Evolutionary conservation across 1,140 invertebrate species (phyloP).

Genomic region (Meloidogyne exigua): DNA sequence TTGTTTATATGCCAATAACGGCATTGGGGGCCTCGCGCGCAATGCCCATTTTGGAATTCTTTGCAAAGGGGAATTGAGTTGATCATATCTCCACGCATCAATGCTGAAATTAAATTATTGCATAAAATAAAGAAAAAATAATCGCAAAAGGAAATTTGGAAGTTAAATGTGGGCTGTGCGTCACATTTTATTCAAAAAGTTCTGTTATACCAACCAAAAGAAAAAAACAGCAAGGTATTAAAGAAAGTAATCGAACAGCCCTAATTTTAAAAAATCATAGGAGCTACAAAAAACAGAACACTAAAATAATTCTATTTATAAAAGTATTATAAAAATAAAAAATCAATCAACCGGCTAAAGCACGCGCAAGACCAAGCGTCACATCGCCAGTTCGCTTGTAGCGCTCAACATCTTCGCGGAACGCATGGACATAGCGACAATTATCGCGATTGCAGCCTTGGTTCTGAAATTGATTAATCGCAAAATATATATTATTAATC

Average conservation of each 20-base stretch:
- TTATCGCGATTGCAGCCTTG: slow-evolving; percentile 59
- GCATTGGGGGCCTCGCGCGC: slow-evolving; percentile 30
- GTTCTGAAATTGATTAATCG: slow-evolving; percentile 48
- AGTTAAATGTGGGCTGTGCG: not conserved
- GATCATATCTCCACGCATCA: slow-evolving; percentile 51
- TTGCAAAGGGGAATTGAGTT: slow-evolving; percentile 61
- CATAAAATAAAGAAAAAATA: not conserved
- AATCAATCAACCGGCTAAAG: slow-evolving; percentile 37
- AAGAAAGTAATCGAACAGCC: too few relatives aligned
- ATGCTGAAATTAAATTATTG: slow-evolving; percentile 30
- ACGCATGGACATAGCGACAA: slow-evolving; percentile 58
- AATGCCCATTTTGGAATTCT: slow-evolving; percentile 33
- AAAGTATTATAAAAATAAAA: not conserved
- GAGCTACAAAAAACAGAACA: too few relatives aligned
- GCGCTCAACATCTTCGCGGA: slow-evolving; percentile 54
- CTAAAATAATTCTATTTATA: too few relatives aligned
- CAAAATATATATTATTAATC: not conserved
- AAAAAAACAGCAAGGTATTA: not conserved
- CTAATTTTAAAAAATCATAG: too few relatives aligned
- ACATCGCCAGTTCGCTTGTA: slow-evolving; percentile 57
- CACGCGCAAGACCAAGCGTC: slow-evolving; percentile 51
- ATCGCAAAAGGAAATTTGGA: not conserved
- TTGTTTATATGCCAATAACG: slow-evolving; percentile 39
- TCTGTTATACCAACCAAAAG: not conserved
- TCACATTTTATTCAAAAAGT: not conserved